Evolutionary conservation across 2,797 vertebrate species (phyloP), one percentile per base, ranked within the genome.

Genomic region (Neopelma chrysocephalum): DNA sequence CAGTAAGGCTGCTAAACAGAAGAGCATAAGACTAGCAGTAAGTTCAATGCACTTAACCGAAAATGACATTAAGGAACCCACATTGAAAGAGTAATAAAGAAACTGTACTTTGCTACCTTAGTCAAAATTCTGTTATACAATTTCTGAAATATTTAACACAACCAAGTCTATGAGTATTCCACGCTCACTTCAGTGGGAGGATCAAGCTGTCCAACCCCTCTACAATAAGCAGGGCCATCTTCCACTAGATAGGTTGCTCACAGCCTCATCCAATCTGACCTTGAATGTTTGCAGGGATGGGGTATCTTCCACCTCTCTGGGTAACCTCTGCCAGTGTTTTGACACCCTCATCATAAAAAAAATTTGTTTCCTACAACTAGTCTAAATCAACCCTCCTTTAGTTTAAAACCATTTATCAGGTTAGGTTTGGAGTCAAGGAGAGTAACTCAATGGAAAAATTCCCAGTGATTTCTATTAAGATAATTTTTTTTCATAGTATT

Each of bases 21-120:
- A 93, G 4, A 87, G 96, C 84, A 96, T 70, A 96, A 96, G 93
- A 70, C 25, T 71, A 72, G 90, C 78, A 93, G 78, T 92, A 93
- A 56, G 23, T 93, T 88, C 90, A 94, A 48, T 54, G 86, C 90
- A 95, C 71, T 94, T 89, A 91, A 96, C 72, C 72, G 42, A 89
- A 87, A 91, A 93, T 32, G 4, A 61, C 48, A 22, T 25, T 57
- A 62, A 66, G 58, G 92, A 21, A 40, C 19, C 6, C 51, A 31
- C 2, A 53, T 82, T 7, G 34, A 78, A 76, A 16, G 13, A 79
- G 20, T 53, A 87, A 62, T 76, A 79, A 58, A n/a, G 21, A 65
- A 73, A 4, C 29, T 68, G 21, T 50, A 87, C 15, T 60, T 72
- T 8, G 42, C 73, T 70, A 65, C 40, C 75, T 76, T 38, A 71